A percentile compares a stretch with the other conserved stretches of the same genome.
Evolutionary conservation across 2,113 vertebrate species (phyloP).

Genomic region (Myrmophylax atrothorax): DNA sequence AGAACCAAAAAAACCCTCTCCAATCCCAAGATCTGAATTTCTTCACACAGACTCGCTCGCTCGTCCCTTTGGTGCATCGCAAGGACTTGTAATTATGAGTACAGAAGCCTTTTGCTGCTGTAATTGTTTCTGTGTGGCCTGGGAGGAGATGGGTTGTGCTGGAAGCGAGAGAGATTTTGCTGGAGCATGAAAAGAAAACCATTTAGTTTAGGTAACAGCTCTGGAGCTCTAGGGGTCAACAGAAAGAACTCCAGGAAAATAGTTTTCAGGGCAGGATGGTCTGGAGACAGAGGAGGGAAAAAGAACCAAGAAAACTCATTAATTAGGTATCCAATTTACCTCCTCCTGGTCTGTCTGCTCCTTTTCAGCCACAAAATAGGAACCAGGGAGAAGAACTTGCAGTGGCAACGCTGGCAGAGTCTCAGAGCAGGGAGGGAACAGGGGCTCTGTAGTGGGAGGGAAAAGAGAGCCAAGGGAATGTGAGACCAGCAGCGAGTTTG

Average conservation of each 20-base stretch:
- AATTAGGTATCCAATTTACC: background rate
- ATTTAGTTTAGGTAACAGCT: constrained; percentile 32
- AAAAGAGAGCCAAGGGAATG: background rate
- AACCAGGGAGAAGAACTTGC: background rate
- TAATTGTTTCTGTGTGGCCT: background rate
- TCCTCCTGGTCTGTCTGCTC: background rate
- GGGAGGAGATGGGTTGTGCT: background rate
- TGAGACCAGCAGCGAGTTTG: background rate
- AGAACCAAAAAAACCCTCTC: background rate
- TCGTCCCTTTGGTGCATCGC: background rate
- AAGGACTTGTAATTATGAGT: background rate
- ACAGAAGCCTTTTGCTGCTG: background rate
- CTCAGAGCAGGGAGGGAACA: background rate
- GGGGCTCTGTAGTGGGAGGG: background rate
- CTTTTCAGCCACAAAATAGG: background rate
- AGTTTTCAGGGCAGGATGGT: background rate
- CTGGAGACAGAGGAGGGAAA: background rate
- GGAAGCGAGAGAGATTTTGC: background rate
- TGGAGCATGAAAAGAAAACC: constrained; percentile 28
- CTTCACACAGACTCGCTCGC: background rate
- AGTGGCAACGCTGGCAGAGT: background rate
- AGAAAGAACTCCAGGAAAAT: background rate
- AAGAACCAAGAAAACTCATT: background rate
- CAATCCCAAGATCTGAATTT: background rate
- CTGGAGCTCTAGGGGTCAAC: background rate